Evolutionary conservation across 2,113 vertebrate genomes (phyloP).

Genomic region (Labeo catla): DNA sequence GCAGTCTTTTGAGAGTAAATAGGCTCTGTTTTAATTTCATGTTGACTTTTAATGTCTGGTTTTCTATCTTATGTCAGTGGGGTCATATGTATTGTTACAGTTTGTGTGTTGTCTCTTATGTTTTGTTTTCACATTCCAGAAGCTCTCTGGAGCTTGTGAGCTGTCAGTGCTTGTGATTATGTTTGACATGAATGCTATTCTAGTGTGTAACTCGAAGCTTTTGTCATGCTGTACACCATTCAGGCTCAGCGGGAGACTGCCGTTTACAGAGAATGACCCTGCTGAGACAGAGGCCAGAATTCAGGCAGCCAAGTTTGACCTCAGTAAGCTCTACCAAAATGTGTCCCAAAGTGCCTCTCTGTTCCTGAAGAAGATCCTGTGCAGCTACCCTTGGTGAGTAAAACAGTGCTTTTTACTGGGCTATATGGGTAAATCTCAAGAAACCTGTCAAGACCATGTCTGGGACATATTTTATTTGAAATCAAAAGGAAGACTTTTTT

Average conservation of each 20-base stretch:
- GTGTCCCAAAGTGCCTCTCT: conserved; percentile 96
- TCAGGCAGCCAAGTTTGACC: conserved; percentile 90
- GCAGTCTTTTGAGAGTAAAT: background rate
- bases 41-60: background rate
- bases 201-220: background rate
- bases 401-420: no score
- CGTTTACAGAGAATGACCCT: conserved; percentile 87
- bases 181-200: background rate
- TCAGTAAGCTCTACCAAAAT: conserved; percentile 94
- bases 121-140: background rate
- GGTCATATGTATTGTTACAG: background rate
- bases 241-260: conserved; percentile 93
- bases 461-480: background rate
- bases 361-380: conserved; percentile 94
- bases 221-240: conserved; percentile 20
- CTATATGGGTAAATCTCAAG: background rate
- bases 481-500: background rate
- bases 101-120: background rate
- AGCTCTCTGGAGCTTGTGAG: background rate
- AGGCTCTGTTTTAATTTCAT: background rate
- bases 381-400: conserved; percentile 92
- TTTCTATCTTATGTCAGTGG: background rate
- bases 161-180: conserved; percentile 26
- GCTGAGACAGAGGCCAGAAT: conserved; percentile 90
- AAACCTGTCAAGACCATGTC: background rate